Base-by-base conservation (phyloP, 1,140 invertebrate species). In the Drosophila prosaltans region DNA sequence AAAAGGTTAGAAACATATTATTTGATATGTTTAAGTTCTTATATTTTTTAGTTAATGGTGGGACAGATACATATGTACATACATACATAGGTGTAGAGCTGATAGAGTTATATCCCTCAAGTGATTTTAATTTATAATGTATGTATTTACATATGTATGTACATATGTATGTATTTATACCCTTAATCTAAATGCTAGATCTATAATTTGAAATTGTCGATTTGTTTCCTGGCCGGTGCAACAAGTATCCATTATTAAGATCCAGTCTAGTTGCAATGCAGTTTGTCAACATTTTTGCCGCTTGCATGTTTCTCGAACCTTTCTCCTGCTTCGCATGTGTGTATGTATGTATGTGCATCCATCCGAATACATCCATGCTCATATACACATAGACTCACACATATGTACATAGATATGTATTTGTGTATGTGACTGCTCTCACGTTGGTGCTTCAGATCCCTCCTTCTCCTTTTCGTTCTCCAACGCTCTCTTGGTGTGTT, bases 261-360 rank as follows among this genome's bases (percentile, higher is more conserved):
- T 59, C 57, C 45, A 51, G 45, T 51, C 21, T 26, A 39, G 57
- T 39, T 59, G 57, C 57, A 59, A 59, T 59, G 57, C 57, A 59
- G 57, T 59, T 59, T 40, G 57, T 59, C 57, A 39, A 59, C 57
- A 59, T 59, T 59, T 59, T 59, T 59, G 16, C 16, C 21, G 28
- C 10, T 39, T 59, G 32, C 32, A 32, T 59, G 16, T 40, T 59
- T 59, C 28, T 57, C 28, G 54, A 59, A 59, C 57, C 32, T 59
- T 59, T 59, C 36, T 59, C 54, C 7, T 58, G 28, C 48, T 54
- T 54, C 10, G 16, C 8, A 24, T 48, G 45, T 6, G 1, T 21
- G 7, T 48, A 7, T 48, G 45, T 48, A 16, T 24, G 16, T 48
- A 10, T 32, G 28, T 32, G 26, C 51, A 30, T 30, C 2, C 28